Percentiles rank a stretch among this genome's conserved stretches.
Evolutionary conservation across 92 coral and sea anemone species (phyloP).

Genomic region (Zoanthus sansibaricus): DNA sequence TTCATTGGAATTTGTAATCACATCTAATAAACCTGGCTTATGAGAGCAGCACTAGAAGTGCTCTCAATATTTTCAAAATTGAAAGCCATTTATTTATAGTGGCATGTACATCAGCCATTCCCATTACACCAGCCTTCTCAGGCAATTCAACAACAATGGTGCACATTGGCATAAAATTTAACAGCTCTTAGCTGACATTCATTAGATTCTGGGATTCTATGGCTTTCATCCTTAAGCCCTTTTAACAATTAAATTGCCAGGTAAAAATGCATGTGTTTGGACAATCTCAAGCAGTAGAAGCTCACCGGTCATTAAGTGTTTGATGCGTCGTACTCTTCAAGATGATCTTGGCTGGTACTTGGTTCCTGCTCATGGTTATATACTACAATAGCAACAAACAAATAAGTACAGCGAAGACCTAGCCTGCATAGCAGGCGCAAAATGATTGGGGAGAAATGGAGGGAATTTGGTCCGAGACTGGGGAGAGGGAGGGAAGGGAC

Average conservation of each 20-base stretch:
- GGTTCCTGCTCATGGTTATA: constrained; percentile 59
- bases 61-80: constrained; percentile 19
- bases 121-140: constrained; percentile 7
- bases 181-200: constrained; percentile 46
- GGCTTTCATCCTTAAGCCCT: constrained; percentile 39
- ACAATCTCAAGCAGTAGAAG: constrained; percentile 52
- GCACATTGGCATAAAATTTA: constrained; percentile 20
- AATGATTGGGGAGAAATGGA: no score
- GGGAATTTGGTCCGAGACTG: no score
- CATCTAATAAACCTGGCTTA: constrained; percentile 49
- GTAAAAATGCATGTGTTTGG: constrained; percentile 53
- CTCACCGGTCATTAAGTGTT: constrained; percentile 99
- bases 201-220: constrained; percentile 27
- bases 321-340: constrained; percentile 95
- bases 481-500: no score
- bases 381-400: constrained; percentile 36
- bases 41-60: constrained; percentile 31
- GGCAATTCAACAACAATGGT: constrained; percentile 38
- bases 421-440: no score
- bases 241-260: constrained; percentile 44
- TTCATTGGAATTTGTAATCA: constrained; percentile 71
- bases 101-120: constrained; percentile 17
- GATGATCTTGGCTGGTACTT: constrained; percentile 89
- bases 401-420: neutral
- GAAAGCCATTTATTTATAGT: constrained; percentile 22